Percentiles rank a stretch among this genome's conserved stretches.
Evolutionary conservation across 2,888 invertebrate genomes (phyloP).

Genomic region (Automeris io): DNA sequence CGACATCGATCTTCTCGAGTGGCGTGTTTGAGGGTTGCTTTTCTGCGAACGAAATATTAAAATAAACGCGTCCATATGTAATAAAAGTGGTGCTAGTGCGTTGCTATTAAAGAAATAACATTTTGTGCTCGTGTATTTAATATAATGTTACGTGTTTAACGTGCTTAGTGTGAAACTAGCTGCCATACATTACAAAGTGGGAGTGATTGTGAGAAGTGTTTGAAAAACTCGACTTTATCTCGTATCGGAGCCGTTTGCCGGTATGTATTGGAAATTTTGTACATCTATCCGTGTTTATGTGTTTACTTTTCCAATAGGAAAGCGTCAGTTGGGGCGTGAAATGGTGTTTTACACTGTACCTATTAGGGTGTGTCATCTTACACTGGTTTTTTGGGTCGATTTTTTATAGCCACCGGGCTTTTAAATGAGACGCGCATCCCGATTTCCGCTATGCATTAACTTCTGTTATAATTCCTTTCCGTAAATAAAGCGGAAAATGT

Average conservation of each 20-base stretch:
- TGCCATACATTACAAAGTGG: conserved; percentile 35
- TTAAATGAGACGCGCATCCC: background rate
- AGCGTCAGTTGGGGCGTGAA: conserved; percentile 22
- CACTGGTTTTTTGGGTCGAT: conserved; percentile 40
- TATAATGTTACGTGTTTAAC: conserved; percentile 57
- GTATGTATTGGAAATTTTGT: conserved; percentile 42
- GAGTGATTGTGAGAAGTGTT: conserved; percentile 57
- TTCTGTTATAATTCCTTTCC: background rate
- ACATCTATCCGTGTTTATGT: conserved; percentile 27
- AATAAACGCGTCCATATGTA: conserved; percentile 55
- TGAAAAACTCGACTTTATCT: conserved; percentile 41
- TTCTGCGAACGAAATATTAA: conserved; percentile 60
- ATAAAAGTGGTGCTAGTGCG: conserved; percentile 71
- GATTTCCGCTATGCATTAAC: conserved; percentile 1
- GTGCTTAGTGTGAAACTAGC: conserved; percentile 70
- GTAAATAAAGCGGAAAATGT: background rate
- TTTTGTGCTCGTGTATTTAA: conserved; percentile 56
- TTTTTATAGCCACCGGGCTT: conserved; percentile 28
- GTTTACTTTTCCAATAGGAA: conserved; percentile 37
- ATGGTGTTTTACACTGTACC: conserved; percentile 26
- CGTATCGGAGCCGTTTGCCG: conserved; percentile 51
- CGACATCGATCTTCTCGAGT: conserved; percentile 70
- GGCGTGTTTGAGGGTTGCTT: conserved; percentile 49
- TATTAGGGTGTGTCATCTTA: conserved; percentile 62
- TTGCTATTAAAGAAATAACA: conserved; percentile 47